Evolutionary conservation across 1,140 invertebrate genomes (phyloP).

Genomic region (Monochamus saltuarius): DNA sequence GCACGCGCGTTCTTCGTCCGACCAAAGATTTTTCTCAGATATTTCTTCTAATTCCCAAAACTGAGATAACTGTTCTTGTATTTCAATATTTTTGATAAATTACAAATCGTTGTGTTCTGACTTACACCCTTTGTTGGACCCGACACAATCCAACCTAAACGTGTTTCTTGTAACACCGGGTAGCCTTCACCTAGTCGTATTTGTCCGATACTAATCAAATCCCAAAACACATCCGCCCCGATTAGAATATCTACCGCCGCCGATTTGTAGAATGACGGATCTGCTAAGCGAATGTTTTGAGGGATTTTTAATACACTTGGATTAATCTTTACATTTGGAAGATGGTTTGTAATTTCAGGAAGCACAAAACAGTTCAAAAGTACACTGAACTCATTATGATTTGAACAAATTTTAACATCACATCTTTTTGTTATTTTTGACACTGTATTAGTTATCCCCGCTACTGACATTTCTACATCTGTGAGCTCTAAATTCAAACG

Average conservation of each 20-base stretch:
- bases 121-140: too few species aligned
- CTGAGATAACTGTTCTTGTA: neutral
- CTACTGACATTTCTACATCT: neutral
- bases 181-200: too few species aligned
- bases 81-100: neutral
- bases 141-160: too few species aligned
- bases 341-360: too few species aligned
- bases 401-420: too few species aligned
- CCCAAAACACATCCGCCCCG: too few species aligned
- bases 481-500: neutral
- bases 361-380: neutral
- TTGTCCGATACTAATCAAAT: too few species aligned
- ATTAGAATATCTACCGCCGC: too few species aligned
- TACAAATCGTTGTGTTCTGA: neutral
- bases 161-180: too few species aligned
- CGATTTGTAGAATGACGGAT: too few species aligned
- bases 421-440: neutral
- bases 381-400: neutral
- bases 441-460: neutral
- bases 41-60: slow-evolving; percentile 12
- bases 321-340: neutral
- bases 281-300: too few species aligned
- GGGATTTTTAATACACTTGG: neutral
- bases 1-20: neutral
- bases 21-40: neutral